Base-by-base conservation (phyloP, 2,888 invertebrate species). In the Osmoderma eremita region DNA sequence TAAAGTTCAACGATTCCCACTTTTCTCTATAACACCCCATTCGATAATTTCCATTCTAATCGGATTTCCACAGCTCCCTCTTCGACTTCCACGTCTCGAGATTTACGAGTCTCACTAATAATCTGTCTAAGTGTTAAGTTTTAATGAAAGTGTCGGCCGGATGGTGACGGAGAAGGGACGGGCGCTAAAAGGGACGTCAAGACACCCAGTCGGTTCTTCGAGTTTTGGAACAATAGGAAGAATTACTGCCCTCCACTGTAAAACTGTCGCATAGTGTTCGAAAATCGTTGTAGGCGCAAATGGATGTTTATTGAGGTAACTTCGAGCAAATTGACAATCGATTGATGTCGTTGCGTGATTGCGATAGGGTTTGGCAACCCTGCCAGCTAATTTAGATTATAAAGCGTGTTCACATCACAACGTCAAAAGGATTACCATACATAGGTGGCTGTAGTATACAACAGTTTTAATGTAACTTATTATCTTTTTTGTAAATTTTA, bases 111-210 rank as follows among this genome's bases (percentile, higher is more conserved):
- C 13, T 13, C 54, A 56, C 54, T 56, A 56, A 56, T 56, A 56
- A 56, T 56, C 54, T 41, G 54, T 56, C 54, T 56, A 56, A 56
- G 54, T 56, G 48, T 48, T 56, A 56, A 56, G 54, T 56, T 56
- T 56, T 56, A 56, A 56, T 56, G 54, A 56, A 56, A 56, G 20
- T 41, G 54, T 41, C 54, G 54, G 20, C 6, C 8, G 20, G 41
- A 18, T 18, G 39, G 22, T 6, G 15, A 38, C 15, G 38, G 38
- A 36, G n/a, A n/a, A n/a, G n/a, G n/a, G n/a, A n/a, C n/a, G 12
- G 48, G 10, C 12, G 48, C 12, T 12, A 48, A n/a, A 20, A 17
- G 48, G 20, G 20, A 20, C 18, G n/a, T 12, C 20, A 20, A 13
- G 18, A 48, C 20, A 8, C 10, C 10, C 30, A 10, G 8, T 4